A percentile compares a stretch with the other conserved stretches of the same genome.
Evolutionary conservation across 2,113 vertebrate species (phyloP).

Genomic region (Callaeas wilsoni): DNA sequence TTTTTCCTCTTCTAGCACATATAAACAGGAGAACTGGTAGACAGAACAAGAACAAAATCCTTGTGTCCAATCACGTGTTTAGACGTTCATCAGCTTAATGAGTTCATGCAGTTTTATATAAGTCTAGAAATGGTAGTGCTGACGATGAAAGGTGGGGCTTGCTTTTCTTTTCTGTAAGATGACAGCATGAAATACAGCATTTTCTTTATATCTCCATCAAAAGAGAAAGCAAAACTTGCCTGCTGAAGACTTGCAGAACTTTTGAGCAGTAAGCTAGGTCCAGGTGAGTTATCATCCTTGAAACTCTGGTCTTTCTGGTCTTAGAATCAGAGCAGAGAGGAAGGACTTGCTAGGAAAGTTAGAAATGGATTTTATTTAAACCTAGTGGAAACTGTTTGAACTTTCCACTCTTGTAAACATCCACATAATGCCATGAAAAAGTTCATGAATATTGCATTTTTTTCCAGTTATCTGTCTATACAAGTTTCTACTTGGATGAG

Average conservation of each 20-base stretch:
- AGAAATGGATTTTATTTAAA: conserved; percentile 73
- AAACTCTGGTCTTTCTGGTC: conserved; percentile 40
- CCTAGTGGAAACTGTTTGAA: conserved; percentile 68
- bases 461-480: conserved; percentile 84
- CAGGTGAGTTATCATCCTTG: conserved; percentile 37
- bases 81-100: conserved; percentile 70
- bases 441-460: conserved; percentile 82
- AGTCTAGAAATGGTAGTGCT: conserved; percentile 68
- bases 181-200: conserved; percentile 58
- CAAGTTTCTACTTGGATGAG: conserved; percentile 76
- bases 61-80: conserved; percentile 63
- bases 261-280: conserved; percentile 54
- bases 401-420: conserved; percentile 82
- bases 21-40: conserved; percentile 71
- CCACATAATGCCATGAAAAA: conserved; percentile 80
- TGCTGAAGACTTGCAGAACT: conserved; percentile 54
- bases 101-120: conserved; percentile 66
- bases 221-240: conserved; percentile 57
- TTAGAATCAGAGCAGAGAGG: conserved; percentile 29
- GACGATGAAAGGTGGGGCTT: conserved; percentile 42
- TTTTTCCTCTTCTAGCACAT: conserved; percentile 65
- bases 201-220: conserved; percentile 65
- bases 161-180: conserved; percentile 59
- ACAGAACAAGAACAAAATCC: conserved; percentile 71
- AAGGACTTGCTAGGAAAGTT: conserved; percentile 60